Percentiles rank a stretch among this genome's conserved stretches.
These are phyloP conservation scores for Caenorhabditis sp. DNA, from an alignment of 2,888 invertebrate genomes.

Conservation along the genomic window DNA sequence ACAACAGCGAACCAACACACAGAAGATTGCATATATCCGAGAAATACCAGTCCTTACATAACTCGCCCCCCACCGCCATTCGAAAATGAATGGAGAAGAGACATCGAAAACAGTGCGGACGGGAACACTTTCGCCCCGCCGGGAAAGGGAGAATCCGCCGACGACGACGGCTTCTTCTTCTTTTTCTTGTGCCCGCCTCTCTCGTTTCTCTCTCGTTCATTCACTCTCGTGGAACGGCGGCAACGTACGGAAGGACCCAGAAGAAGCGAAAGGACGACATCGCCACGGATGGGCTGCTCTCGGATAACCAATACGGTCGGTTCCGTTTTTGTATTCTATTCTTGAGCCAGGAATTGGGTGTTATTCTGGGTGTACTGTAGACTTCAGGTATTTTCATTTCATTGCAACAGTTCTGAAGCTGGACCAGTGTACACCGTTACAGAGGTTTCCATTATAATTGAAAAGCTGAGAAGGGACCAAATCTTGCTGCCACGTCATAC, in stretches of 20 bases:
- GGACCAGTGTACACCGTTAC: no score
- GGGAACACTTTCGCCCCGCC: slow-evolving; percentile 15
- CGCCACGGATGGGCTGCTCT: background rate
- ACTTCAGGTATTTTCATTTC: no score
- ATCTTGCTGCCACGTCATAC: background rate
- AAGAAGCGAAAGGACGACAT: background rate
- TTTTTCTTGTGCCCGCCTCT: background rate
- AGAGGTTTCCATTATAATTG: no score
- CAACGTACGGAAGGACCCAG: background rate
- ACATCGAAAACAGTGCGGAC: slow-evolving; percentile 24
- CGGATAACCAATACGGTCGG: background rate
- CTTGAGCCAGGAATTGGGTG: background rate
- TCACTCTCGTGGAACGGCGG: slow-evolving; percentile 9
- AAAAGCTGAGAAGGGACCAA: no score
- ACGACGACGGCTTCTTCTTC: background rate
- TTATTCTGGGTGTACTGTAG: background rate
- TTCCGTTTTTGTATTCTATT: background rate
- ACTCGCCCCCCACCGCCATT: background rate
- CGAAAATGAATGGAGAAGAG: slow-evolving; percentile 7
- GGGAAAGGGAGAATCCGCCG: background rate
- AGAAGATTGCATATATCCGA: slow-evolving; percentile 14
- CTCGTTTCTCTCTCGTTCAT: background rate
- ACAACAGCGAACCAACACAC: slow-evolving; percentile 42
- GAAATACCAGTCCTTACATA: slow-evolving; percentile 35
- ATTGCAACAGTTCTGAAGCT: background rate